phyloP scores from a whole-genome alignment of 2,888 invertebrate species.

The Rhabditoides inermis region DNA sequence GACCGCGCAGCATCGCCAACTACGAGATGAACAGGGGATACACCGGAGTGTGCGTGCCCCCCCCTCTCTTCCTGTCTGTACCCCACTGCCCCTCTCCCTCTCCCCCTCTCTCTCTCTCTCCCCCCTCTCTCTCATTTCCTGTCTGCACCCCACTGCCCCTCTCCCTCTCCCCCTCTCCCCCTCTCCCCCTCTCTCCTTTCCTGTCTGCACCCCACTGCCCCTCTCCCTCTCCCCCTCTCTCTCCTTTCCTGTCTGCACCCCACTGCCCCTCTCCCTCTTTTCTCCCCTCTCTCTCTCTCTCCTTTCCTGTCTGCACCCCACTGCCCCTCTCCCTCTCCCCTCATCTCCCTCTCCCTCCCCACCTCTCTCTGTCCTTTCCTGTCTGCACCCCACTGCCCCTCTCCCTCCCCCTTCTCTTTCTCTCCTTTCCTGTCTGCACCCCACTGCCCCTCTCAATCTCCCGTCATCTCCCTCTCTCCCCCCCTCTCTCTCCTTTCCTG shows the following conservation, averaged over 20 bases:
- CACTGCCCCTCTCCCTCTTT: conserved; percentile 3
- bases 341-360: no score
- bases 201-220: conserved; percentile 40
- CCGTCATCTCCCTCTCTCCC: conserved; percentile 11
- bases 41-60: not conserved
- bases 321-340: conserved; percentile 1
- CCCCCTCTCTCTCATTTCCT: not conserved
- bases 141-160: not conserved
- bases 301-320: conserved; percentile 31
- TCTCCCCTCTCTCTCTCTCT: conserved; percentile 8
- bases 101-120: not conserved
- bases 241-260: conserved; percentile 11
- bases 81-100: not conserved
- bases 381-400: conserved; percentile 13
- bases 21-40: conserved; percentile 18
- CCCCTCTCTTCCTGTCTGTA: not conserved
- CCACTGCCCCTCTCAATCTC: conserved; percentile 4
- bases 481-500: conserved; percentile 20
- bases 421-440: conserved; percentile 10
- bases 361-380: no score
- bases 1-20: conserved; percentile 31
- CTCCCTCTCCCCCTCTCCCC: conserved; percentile 10
- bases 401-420: no score
- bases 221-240: no score
- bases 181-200: not conserved